Evolutionary conservation across 2,113 vertebrate species (phyloP).

Genomic region (Poecile atricapillus): DNA sequence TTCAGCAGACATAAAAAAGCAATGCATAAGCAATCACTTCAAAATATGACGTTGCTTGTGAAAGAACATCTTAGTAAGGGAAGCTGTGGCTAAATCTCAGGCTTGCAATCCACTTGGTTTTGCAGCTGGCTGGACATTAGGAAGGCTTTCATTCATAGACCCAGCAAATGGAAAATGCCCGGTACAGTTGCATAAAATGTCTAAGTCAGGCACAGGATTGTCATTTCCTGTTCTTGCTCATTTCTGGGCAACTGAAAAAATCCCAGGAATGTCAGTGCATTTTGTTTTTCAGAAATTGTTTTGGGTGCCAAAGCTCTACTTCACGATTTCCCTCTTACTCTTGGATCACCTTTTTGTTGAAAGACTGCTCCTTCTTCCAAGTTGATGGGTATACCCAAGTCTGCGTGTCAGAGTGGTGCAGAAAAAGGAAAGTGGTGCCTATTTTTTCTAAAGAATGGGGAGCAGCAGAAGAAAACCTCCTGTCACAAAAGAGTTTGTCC

Average conservation of each 20-base stretch:
- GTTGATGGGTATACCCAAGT: not conserved
- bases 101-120: not conserved
- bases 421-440: not conserved
- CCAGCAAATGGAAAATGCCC: not conserved
- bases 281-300: not conserved
- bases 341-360: not conserved
- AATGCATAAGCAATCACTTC: not conserved
- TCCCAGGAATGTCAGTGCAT: not conserved
- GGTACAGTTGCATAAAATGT: not conserved
- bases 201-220: not conserved
- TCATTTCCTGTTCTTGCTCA: not conserved
- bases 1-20: not conserved
- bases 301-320: not conserved
- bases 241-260: not conserved
- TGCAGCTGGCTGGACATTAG: not conserved
- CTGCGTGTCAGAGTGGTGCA: not conserved
- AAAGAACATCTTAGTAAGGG: not conserved
- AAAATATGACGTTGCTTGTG: not conserved
- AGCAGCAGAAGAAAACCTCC: not conserved
- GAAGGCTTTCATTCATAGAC: not conserved
- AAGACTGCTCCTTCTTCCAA: not conserved
- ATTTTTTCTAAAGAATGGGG: not conserved
- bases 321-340: not conserved
- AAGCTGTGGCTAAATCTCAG: not conserved
- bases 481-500: not conserved